Evolutionary conservation across 2,888 invertebrate species (phyloP).

Genomic region (Dastarcus helophoroides): DNA sequence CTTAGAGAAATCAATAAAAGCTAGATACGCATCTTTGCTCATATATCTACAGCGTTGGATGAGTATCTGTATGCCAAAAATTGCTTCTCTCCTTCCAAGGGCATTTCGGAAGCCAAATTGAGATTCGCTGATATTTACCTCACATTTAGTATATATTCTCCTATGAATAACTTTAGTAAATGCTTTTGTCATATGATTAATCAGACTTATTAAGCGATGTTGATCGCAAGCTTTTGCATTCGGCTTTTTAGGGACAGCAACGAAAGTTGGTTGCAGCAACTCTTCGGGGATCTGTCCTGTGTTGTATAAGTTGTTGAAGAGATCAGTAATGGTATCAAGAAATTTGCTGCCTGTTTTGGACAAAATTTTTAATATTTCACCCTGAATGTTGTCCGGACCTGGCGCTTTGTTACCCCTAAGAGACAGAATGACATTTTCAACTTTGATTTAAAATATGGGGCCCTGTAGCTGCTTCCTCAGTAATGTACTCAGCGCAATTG

Average conservation of each 20-base stretch:
- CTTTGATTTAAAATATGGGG: too few species aligned
- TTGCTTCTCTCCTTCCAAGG: constrained; percentile 9
- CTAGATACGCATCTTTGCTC: constrained; percentile 4
- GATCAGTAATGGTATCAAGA: not conserved
- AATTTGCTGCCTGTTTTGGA: constrained; percentile 1
- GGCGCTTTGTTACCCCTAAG: constrained; percentile 5
- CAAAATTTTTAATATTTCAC: constrained; percentile 3
- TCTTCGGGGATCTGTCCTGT: constrained; percentile 5
- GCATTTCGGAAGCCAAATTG: constrained; percentile 10
- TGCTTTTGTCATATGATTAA: not conserved
- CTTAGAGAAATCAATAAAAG: constrained; percentile 9
- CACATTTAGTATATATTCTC: constrained; percentile 9
- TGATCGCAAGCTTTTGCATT: constrained; percentile 4
- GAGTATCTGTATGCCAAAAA: constrained; percentile 8
- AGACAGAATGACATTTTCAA: constrained; percentile 4
- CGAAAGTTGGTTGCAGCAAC: constrained; percentile 7
- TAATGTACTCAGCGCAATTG: too few species aligned
- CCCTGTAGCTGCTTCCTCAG: too few species aligned
- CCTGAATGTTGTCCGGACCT: constrained; percentile 5
- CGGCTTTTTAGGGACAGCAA: constrained; percentile 3
- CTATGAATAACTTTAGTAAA: constrained; percentile 6
- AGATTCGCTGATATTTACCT: constrained; percentile 3
- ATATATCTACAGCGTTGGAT: constrained; percentile 8
- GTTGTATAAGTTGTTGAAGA: constrained; percentile 6
- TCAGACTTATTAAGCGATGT: constrained; percentile 4